Evolutionary conservation across 2,797 vertebrate species (phyloP).

Genomic region (Centropyge bicolor): DNA sequence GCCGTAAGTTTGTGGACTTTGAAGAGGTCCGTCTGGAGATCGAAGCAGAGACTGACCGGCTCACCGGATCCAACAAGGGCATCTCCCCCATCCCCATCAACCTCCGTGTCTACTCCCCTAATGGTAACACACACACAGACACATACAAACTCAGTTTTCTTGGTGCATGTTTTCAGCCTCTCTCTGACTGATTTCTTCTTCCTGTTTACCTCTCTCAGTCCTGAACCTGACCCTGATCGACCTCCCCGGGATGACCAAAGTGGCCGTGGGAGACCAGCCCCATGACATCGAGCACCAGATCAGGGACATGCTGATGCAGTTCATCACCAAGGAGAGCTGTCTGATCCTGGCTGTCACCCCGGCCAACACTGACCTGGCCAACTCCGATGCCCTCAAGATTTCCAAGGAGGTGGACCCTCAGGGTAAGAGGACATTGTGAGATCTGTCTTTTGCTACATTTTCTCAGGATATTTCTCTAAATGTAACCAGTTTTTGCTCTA

Average conservation of each 20-base stretch:
- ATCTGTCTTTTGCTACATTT: not conserved
- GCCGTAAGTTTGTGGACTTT: conserved; percentile 95
- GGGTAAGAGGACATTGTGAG: conserved; percentile 76
- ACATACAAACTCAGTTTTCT: not conserved
- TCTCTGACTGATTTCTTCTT: not conserved
- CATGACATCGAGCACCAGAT: conserved; percentile 95
- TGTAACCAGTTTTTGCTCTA: conserved; percentile 12
- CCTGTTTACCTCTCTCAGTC: conserved; percentile 76
- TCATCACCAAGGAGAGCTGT: conserved; percentile 94
- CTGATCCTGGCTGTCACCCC: conserved; percentile 95
- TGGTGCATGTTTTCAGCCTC: not conserved
- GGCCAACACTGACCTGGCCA: conserved; percentile 94
- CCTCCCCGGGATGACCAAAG: conserved; percentile 96
- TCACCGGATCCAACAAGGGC: conserved; percentile 96
- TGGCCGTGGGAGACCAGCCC: conserved; percentile 95
- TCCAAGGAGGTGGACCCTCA: conserved; percentile 97
- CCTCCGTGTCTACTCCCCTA: conserved; percentile 92
- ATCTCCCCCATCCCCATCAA: conserved; percentile 95
- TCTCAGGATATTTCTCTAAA: conserved; percentile 2
- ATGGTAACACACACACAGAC: conserved; percentile 54
- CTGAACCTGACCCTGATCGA: conserved; percentile 94
- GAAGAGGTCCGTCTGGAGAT: conserved; percentile 96
- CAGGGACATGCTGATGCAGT: conserved; percentile 95
- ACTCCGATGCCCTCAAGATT: conserved; percentile 95
- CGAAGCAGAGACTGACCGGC: conserved; percentile 93